Percentiles rank a stretch among this genome's conserved stretches.
phyloP scores from a whole-genome alignment of 1,140 invertebrate genomes.

The Heliconius congener region DNA sequence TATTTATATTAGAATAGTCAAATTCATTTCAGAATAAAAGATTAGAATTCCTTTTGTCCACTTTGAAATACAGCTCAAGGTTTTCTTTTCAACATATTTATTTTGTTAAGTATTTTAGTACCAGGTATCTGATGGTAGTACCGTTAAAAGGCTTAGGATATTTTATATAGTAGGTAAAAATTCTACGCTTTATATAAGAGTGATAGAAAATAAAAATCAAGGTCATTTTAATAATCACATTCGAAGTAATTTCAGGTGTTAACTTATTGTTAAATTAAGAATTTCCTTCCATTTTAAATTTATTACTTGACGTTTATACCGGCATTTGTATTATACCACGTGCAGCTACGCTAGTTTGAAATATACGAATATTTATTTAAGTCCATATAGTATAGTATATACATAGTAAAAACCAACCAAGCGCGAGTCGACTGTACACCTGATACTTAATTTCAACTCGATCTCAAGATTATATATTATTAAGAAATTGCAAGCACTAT shows the following conservation, averaged over 20 bases:
- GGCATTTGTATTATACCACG: no score
- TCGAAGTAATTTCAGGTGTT: background rate
- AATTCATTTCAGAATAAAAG: background rate
- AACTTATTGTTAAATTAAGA: background rate
- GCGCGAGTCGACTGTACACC: no score
- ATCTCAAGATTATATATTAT: no score
- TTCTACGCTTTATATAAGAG: background rate
- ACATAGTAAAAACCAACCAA: no score
- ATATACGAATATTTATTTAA: no score
- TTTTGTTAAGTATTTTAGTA: background rate
- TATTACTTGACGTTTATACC: no score
- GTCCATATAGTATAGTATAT: no score
- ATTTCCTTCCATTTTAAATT: no score
- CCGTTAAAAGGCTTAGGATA: background rate
- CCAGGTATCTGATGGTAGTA: constrained; percentile 5
- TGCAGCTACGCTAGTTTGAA: no score
- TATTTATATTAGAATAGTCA: background rate
- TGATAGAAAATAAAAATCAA: background rate
- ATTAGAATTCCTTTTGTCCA: background rate
- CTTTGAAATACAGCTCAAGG: background rate
- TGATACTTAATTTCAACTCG: no score
- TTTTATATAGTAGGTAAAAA: background rate
- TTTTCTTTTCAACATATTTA: background rate
- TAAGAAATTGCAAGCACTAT: no score
- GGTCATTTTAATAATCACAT: background rate